Conservation (phyloP, 37 sponge, comb jelly and placozoan genomes). For the Geodia barretti region DNA sequence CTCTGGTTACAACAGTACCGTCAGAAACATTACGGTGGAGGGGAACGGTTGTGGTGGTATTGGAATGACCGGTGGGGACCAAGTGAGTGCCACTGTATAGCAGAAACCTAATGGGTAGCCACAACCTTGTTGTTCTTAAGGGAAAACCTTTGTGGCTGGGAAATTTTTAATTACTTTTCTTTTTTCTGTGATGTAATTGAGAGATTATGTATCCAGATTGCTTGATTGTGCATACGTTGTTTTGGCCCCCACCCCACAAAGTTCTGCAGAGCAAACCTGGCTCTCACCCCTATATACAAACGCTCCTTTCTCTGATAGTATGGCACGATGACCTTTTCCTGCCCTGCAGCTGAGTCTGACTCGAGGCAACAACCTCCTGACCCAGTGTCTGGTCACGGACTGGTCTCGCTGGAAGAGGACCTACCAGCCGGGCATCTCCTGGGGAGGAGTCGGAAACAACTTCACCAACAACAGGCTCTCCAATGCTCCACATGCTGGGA, state of each 20-base stretch:
- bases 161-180: no score
- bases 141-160: no score
- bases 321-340: background rate
- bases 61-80: conserved; percentile 33
- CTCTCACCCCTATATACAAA: background rate
- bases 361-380: conserved; percentile 26
- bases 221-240: no score
- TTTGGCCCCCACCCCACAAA: no score
- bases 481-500: conserved; percentile 54
- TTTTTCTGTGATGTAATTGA: no score
- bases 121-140: no score
- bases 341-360: conserved; percentile 28
- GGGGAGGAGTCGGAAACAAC: conserved; percentile 46
- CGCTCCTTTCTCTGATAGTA: background rate
- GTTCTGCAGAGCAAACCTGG: background rate
- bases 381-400: conserved; percentile 9
- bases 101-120: background rate
- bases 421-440: conserved; percentile 42
- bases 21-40: background rate
- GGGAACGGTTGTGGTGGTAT: conserved; percentile 60
- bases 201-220: no score
- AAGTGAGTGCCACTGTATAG: no score
- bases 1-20: conserved; percentile 23
- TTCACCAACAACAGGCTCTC: conserved; percentile 28
- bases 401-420: conserved; percentile 59